These are phyloP conservation scores for Dermatemys mawii DNA, from an alignment of 2,113 vertebrate species.

Conservation along the genomic window DNA sequence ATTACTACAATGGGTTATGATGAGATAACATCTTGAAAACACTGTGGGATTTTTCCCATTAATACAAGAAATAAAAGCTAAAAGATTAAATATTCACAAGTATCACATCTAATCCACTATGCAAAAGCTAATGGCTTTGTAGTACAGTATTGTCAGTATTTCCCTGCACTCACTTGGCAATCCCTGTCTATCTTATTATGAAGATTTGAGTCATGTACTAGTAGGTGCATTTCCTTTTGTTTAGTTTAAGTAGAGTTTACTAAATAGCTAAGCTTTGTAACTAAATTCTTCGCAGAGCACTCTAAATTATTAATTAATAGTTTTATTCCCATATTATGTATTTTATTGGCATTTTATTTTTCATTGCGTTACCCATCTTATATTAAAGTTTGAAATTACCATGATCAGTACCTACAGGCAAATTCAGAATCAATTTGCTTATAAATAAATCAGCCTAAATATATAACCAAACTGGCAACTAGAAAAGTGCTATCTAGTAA, in stretches of 20 bases:
- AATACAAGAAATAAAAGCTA: not conserved
- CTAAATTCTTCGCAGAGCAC: not conserved
- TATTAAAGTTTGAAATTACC: not conserved
- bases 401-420: not conserved
- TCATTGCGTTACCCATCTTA: not conserved
- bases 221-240: not conserved
- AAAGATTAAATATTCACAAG: not conserved
- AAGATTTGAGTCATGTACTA: rapidly evolving
- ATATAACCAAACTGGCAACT: not conserved
- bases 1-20: not conserved
- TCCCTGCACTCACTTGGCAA: not conserved
- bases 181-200: not conserved
- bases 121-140: not conserved
- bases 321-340: not conserved
- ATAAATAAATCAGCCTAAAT: not conserved
- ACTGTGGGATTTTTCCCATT: not conserved
- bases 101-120: not conserved
- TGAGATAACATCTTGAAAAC: not conserved
- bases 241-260: not conserved
- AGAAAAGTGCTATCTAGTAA: not conserved
- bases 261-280: not conserved
- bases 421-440: not conserved
- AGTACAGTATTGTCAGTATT: not conserved
- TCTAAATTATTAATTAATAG: not conserved
- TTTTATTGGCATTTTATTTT: not conserved